Percentiles rank a stretch among this genome's conserved stretches.
phyloP scores from a whole-genome alignment of 1,140 invertebrate genomes.

The Cataglyphis hispanica region DNA sequence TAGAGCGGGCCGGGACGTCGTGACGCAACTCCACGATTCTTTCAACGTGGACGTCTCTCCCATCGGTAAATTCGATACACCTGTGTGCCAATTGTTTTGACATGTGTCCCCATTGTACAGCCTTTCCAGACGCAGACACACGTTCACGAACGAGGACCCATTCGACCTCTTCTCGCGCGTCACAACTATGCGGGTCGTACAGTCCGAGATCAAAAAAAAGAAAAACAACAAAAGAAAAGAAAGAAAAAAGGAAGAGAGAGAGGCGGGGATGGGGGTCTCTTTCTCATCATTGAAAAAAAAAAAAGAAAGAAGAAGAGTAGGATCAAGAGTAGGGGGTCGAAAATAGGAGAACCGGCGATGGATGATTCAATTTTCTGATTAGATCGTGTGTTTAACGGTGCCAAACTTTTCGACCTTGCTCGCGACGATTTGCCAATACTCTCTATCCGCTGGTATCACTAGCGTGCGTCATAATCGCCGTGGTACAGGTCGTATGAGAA shows the following conservation, averaged over 20 bases:
- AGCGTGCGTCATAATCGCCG: not conserved
- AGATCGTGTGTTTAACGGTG: slow-evolving; percentile 61
- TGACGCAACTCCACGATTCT: slow-evolving; percentile 74
- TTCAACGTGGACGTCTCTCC: slow-evolving; percentile 62
- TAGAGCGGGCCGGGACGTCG: slow-evolving; percentile 32
- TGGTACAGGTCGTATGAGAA: slow-evolving; percentile 6
- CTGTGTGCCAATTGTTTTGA: slow-evolving; percentile 85
- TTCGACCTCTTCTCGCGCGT: slow-evolving; percentile 69
- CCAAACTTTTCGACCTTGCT: slow-evolving; percentile 56
- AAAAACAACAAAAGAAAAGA: slow-evolving; percentile 2
- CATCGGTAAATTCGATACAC: slow-evolving; percentile 80
- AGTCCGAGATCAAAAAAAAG: slow-evolving; percentile 71
- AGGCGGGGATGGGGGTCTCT: not conserved
- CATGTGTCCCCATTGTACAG: slow-evolving; percentile 83
- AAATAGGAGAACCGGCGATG: slow-evolving; percentile 33
- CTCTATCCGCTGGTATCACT: not conserved
- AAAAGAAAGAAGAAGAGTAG: slow-evolving; percentile 35
- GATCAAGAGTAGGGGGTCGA: slow-evolving; percentile 32
- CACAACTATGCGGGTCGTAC: slow-evolving; percentile 80
- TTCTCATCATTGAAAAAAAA: slow-evolving; percentile 14
- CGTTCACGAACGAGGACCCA: slow-evolving; percentile 69
- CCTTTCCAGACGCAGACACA: slow-evolving; percentile 69
- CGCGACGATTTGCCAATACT: slow-evolving; percentile 21
- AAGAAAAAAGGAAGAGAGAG: not conserved
- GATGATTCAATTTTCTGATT: slow-evolving; percentile 85